These are phyloP conservation scores for Wasmannia auropunctata DNA, from an alignment of 1,140 invertebrate species.

Conservation along the genomic window DNA sequence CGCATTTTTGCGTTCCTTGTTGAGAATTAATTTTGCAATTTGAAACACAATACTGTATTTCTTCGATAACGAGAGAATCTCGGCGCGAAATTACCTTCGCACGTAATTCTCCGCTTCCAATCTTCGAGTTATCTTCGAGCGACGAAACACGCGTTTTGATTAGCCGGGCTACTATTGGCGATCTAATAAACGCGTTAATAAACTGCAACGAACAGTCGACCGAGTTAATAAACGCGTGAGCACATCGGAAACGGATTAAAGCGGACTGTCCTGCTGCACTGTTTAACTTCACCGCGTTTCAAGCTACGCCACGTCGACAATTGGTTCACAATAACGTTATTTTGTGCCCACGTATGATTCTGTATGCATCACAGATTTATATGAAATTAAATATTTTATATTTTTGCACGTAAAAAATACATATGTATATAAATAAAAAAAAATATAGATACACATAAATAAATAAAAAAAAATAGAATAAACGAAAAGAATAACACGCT, in stretches of 20 bases:
- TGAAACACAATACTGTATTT: background rate
- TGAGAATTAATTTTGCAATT: background rate
- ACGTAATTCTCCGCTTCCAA: background rate
- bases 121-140: background rate
- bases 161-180: background rate
- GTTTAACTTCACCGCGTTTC: constrained; percentile 35
- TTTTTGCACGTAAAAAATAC: background rate
- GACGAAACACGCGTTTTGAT: background rate
- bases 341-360: background rate
- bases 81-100: background rate
- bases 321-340: constrained; percentile 38
- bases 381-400: background rate
- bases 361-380: background rate
- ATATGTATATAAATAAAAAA: too few relatives aligned
- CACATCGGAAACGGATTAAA: constrained; percentile 19
- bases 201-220: background rate
- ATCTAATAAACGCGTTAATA: constrained; percentile 40
- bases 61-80: background rate
- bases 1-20: background rate
- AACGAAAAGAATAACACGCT: too few relatives aligned
- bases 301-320: background rate
- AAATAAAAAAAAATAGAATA: too few relatives aligned
- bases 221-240: constrained; percentile 14
- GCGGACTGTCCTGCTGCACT: background rate
- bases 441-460: too few relatives aligned